Conservation (phyloP, 2,888 invertebrate species). For the Pyrgus malvae region DNA sequence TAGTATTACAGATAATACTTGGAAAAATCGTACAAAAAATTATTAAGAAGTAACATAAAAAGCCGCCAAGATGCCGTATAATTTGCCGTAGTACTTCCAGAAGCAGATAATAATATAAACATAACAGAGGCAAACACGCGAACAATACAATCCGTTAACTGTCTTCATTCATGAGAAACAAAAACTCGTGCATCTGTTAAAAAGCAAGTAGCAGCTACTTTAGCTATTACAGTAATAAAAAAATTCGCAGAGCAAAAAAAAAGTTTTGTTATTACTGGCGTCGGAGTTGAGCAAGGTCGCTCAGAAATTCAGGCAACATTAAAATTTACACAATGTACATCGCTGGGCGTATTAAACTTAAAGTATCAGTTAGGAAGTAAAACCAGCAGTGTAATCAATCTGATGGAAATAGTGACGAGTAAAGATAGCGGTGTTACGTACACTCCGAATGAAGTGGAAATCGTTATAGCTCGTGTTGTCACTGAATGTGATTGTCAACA, state of each 20-base stretch:
- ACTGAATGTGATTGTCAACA: conserved; percentile 57
- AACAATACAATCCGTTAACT: conserved; percentile 27
- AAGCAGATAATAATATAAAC: neutral
- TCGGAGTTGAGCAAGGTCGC: conserved; percentile 47
- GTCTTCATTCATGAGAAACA: conserved; percentile 33
- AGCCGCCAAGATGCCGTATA: neutral
- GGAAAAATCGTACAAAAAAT: no score
- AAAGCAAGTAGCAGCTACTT: conserved; percentile 31
- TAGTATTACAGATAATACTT: no score
- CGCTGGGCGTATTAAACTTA: conserved; percentile 9
- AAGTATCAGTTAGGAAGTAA: neutral
- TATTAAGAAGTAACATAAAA: no score
- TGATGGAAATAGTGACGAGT: neutral
- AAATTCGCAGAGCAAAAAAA: conserved; percentile 52
- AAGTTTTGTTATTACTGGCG: conserved; percentile 51
- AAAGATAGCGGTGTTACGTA: conserved; percentile 33
- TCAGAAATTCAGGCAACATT: conserved; percentile 23
- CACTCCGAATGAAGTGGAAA: conserved; percentile 45
- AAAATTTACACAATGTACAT: conserved; percentile 32
- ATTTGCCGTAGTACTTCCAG: neutral
- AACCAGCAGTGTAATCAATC: conserved; percentile 18
- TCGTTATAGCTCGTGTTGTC: conserved; percentile 55
- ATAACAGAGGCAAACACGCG: neutral
- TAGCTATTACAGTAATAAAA: conserved; percentile 40
- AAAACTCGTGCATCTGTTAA: conserved; percentile 31